Base-by-base conservation (phyloP, 2,797 vertebrate genomes). In the Echeneis naucrates region DNA sequence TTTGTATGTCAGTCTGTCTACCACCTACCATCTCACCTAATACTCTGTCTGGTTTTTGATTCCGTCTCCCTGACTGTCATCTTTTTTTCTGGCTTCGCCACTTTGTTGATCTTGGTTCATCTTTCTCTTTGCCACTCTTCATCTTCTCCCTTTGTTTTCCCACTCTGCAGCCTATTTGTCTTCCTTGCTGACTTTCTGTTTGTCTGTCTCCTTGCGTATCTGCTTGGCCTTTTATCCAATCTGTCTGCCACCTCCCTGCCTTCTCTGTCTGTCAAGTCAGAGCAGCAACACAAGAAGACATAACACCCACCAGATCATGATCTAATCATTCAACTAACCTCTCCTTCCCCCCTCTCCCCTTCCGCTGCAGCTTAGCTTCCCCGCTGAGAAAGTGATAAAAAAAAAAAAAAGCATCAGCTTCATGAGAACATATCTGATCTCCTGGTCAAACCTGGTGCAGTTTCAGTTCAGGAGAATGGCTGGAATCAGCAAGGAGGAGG, bases 221-320 rank as follows among this genome's bases (percentile, higher is more conserved):
- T 60, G 51, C 35, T 60, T 24, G 72, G 63, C 78, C 82, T 86
- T 84, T 77, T 68, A 47, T 81, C 84, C 61, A 64, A 55, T 78
- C 65, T 38, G 70, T 67, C 71, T 71, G 72, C 64, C 64, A 65
- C 67, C 62, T 80, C 23, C 27, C 12, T 47, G 24, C 55, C 54
- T 61, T 44, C 50, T 45, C 82, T 48, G 75, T 86, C 69, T 71
- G 54, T 89, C 77, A 72, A 60, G 72, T 87, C 82, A 62, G 62
- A 38, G 69, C 55, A 68, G 79, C 50, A 48, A 57, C 75, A 72
- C 54, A 53, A 51, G 60, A 79, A 84, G 65, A 83, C 80, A 77
- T n/a, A 84, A 73, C 73, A 75, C 68, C 67, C 52, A 77, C 72
- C 66, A 16, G 42, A 71, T 86, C 80, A 72, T 52, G 72, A 85